Evolutionary conservation across 2,888 invertebrate species (phyloP).

Genomic region (Eurois occulta): DNA sequence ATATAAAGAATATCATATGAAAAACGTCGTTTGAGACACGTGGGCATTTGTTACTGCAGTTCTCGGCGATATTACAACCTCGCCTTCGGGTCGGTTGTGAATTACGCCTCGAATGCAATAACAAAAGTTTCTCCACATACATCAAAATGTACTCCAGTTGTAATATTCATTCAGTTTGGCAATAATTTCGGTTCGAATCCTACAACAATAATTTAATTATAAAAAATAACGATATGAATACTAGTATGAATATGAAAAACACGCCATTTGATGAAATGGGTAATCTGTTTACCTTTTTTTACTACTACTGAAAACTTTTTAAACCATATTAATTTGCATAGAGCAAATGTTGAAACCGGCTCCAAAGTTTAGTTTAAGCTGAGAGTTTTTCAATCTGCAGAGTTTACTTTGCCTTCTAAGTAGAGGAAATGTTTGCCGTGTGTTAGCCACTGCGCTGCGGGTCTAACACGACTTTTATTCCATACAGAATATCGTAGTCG

Average conservation of each 20-base stretch:
- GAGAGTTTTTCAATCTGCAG: not conserved
- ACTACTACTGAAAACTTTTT: not conserved
- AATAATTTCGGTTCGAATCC: not conserved
- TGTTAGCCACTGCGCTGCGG: not conserved
- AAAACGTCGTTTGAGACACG: too few species aligned
- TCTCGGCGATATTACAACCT: too few species aligned
- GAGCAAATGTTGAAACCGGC: not conserved
- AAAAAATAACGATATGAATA: too few species aligned
- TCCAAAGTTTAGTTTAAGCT: not conserved
- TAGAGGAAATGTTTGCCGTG: not conserved
- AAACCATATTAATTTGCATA: not conserved
- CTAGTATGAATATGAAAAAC: too few species aligned
- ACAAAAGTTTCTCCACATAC: too few species aligned
- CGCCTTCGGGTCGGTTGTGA: too few species aligned
- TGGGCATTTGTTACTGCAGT: too few species aligned
- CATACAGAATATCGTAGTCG: too few species aligned
- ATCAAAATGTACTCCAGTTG: too few species aligned
- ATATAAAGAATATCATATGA: too few species aligned
- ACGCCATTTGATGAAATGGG: not conserved
- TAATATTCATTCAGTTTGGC: too few species aligned
- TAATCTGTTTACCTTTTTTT: not conserved
- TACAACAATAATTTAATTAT: not conserved
- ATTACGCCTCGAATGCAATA: too few species aligned
- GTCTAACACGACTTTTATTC: not conserved
- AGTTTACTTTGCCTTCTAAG: not conserved